Base-by-base conservation (phyloP, 1,140 invertebrate species). In the Zaprionus davidi region DNA sequence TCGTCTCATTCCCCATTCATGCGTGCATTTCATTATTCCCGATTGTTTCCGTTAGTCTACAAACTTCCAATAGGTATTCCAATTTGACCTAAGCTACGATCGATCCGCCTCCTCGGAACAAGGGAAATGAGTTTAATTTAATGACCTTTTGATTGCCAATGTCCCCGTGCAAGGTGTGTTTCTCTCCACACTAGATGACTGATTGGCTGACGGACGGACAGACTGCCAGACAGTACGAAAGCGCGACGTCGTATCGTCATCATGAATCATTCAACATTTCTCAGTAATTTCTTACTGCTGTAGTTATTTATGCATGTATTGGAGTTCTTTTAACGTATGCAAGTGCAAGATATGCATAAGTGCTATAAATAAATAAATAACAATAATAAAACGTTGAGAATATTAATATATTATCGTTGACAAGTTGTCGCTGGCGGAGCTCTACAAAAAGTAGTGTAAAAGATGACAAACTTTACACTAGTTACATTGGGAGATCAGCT, bases 1-100 rank as follows among this genome's bases (percentile, higher is more conserved):
- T 36, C 46, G 51, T 15, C 66, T 26, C 34, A 11, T 83, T 86
- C 31, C 41, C 71, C 70, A 86, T 76, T 87, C 63, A 82, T 56
- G 56, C 83, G 72, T 81, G 81, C 74, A 81, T 75, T 86, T 84
- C 83, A 83, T 84, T 87, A 87, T 81, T 90, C 71, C 66, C 79
- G 73, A 69, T 78, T 78, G 63, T 81, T 87, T 87, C 84, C 84
- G 84, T 84, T 87, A 87, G 81, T 71, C 75, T 64, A 86, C 64
- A 46, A 73, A 60, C 79, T 81, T 63, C 26, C 44, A 44, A 58
- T 36, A 49, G 28, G 28, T 56, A 55, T 59, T 68, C 26, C 31
- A 62, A 70, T 57, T 66, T 68, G 60, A 71, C 53, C 74, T 63
- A 69, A 71, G 70, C 46, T 46, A 46, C 41, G 41, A 46, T 46